phyloP scores from a whole-genome alignment of 2,797 vertebrate genomes.

The Pipistrellus pygmaeus region DNA sequence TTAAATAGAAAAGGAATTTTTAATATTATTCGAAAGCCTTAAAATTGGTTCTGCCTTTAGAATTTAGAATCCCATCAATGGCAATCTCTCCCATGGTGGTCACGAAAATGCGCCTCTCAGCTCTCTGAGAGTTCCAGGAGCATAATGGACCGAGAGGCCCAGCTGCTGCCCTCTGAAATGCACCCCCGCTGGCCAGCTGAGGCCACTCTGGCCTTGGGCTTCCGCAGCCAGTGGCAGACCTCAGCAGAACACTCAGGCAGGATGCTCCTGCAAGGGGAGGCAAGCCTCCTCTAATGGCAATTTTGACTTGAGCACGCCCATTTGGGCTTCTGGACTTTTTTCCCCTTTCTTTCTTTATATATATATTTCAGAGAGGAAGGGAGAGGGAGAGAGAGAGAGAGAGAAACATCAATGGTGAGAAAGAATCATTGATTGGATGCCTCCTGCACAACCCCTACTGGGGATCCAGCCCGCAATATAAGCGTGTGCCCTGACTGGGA shows the following conservation, averaged over 20 bases:
- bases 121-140: background rate
- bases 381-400: no score
- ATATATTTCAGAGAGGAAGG: no score
- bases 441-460: no score
- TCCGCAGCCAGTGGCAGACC: background rate
- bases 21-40: background rate
- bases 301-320: background rate
- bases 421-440: no score
- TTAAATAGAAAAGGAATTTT: background rate
- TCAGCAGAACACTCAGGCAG: accelerated
- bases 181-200: background rate
- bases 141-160: background rate
- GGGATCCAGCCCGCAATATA: no score
- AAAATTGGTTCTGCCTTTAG: background rate
- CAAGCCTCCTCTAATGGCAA: background rate
- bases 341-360: no score
- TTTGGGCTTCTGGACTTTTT: background rate
- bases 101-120: background rate
- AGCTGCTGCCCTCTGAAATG: background rate
- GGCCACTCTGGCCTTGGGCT: background rate
- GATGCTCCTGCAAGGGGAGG: background rate
- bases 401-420: no score
- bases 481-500: no score
- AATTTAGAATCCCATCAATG: background rate
- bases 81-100: background rate